Conservation (phyloP, 1,140 invertebrate genomes). For the Pseudomyrmex flavicornis region DNA sequence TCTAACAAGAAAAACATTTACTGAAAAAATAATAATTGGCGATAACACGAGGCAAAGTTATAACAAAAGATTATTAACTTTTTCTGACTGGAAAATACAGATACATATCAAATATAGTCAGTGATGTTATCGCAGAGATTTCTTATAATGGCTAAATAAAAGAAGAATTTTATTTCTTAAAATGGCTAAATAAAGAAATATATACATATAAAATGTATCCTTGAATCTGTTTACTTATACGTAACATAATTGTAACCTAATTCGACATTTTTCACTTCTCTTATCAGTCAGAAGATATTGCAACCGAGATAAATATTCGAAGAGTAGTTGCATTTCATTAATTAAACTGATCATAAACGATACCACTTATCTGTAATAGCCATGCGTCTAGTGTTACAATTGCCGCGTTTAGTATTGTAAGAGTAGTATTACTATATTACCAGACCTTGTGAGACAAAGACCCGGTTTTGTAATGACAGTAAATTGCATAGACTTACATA, state of each 20-base stretch:
- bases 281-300: not conserved
- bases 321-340: not conserved
- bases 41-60: slow-evolving; percentile 11
- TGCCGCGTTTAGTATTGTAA: not conserved
- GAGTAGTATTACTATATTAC: not conserved
- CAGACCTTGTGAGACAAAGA: slow-evolving; percentile 1
- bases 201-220: not conserved
- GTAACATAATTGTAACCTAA: not conserved
- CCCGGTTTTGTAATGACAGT: not conserved
- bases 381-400: not conserved
- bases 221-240: not conserved
- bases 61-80: not conserved
- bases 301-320: not conserved
- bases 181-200: not conserved
- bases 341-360: not conserved
- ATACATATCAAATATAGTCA: not conserved
- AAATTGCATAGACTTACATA: not conserved
- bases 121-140: not conserved
- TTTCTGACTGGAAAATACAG: not conserved
- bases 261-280: not conserved
- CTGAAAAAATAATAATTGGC: slow-evolving; percentile 1
- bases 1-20: not conserved
- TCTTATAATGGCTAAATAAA: not conserved
- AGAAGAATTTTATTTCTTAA: too few relatives aligned
- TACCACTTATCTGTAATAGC: not conserved